Evolutionary conservation across 2,113 vertebrate genomes (phyloP).

Genomic region (Burhinus oedicnemus): DNA sequence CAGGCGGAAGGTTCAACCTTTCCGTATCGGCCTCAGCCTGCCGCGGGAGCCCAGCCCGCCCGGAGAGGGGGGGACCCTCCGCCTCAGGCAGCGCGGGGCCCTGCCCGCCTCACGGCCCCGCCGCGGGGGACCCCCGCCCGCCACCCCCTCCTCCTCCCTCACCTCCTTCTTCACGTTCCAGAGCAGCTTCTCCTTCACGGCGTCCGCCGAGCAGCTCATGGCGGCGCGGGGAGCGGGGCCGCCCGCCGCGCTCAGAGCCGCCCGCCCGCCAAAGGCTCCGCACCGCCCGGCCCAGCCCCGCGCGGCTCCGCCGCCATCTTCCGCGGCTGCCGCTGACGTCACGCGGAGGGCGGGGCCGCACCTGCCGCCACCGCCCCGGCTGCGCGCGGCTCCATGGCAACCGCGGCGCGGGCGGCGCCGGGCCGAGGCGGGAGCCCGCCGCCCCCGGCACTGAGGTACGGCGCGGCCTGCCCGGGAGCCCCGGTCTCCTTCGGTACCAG

Average conservation of each 20-base stretch:
- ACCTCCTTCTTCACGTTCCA: slow-evolving; percentile 96
- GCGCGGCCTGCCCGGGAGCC: too few species aligned
- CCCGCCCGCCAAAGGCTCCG: not conserved
- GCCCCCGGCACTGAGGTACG: not conserved
- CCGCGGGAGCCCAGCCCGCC: too few species aligned
- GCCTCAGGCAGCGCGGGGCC: not conserved
- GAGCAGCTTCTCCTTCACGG: slow-evolving; percentile 88
- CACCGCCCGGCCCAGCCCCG: not conserved
- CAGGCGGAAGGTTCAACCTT: not conserved
- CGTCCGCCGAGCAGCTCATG: slow-evolving; percentile 87
- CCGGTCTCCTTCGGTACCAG: not conserved
- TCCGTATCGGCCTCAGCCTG: not conserved
- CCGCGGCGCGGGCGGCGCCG: not conserved
- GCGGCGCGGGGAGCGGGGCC: slow-evolving; percentile 34
- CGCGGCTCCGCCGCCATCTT: slow-evolving; percentile 9
- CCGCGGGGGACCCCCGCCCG: not conserved
- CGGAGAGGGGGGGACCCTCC: not conserved
- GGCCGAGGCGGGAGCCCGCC: slow-evolving; percentile 45
- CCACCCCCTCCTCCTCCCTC: not conserved
- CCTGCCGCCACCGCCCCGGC: not conserved
- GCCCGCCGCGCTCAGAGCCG: not conserved
- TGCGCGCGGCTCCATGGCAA: not conserved
- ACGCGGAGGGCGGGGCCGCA: not conserved
- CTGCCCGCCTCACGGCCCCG: not conserved
- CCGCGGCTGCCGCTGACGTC: not conserved